A percentile compares a stretch with the other conserved stretches of the same genome.
These are phyloP conservation scores for Adrianichthys oophorus DNA, from an alignment of 2,797 vertebrate genomes.

Conservation along the genomic window DNA sequence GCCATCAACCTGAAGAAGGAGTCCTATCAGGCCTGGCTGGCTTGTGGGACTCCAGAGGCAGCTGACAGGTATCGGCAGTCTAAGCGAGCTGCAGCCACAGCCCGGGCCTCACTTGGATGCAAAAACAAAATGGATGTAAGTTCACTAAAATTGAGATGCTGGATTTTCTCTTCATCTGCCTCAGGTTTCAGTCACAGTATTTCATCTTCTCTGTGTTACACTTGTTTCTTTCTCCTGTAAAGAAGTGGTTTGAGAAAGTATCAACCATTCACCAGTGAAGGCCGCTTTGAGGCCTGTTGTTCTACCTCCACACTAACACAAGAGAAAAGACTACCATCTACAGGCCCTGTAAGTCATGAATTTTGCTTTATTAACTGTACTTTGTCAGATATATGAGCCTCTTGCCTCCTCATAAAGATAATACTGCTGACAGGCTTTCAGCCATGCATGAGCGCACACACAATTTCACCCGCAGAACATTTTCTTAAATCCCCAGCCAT, in stretches of 20 bases:
- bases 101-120: too few species aligned
- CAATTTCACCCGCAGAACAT: constrained; percentile 43
- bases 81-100: too few species aligned
- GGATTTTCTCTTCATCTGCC: neutral
- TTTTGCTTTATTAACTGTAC: constrained; percentile 75
- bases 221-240: constrained; percentile 26
- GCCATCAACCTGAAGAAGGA: too few species aligned
- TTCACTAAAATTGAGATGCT: neutral
- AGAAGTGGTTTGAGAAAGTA: constrained; percentile 54
- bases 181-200: constrained; percentile 12
- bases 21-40: too few species aligned
- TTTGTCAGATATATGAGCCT: constrained; percentile 75
- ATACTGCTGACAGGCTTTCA: constrained; percentile 62
- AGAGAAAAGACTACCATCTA: constrained; percentile 75
- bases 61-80: too few species aligned
- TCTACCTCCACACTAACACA: constrained; percentile 62
- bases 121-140: neutral
- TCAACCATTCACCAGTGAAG: constrained; percentile 73
- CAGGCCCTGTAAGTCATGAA: constrained; percentile 71
- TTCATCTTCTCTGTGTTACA: constrained; percentile 26
- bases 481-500: constrained; percentile 56
- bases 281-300: constrained; percentile 71
- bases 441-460: constrained; percentile 43
- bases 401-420: constrained; percentile 62
- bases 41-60: too few species aligned